These are phyloP conservation scores for Pediacus dermestoides DNA, from an alignment of 2,888 invertebrate species.

Conservation along the genomic window DNA sequence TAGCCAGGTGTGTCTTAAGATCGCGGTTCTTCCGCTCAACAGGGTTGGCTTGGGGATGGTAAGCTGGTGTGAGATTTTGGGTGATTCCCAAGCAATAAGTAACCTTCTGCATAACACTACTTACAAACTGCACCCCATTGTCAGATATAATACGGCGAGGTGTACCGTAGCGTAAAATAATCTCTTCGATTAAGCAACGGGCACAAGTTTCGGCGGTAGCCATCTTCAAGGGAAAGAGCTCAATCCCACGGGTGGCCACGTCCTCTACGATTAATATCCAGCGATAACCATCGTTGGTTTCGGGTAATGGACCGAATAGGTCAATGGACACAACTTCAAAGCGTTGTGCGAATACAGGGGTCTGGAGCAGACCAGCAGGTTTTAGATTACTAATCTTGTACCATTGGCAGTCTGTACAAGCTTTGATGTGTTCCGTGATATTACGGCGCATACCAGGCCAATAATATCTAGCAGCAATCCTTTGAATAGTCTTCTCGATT, in stretches of 20 bases:
- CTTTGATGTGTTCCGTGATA: constrained; percentile 13
- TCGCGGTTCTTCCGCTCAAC: constrained; percentile 32
- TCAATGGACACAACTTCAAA: constrained; percentile 33
- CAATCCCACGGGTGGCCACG: constrained; percentile 30
- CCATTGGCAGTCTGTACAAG: constrained; percentile 14
- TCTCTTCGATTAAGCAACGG: constrained; percentile 31
- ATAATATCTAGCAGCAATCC: constrained; percentile 9
- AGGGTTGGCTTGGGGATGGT: constrained; percentile 26
- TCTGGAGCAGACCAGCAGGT: constrained; percentile 12
- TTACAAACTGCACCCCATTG: too few species aligned
- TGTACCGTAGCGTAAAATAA: constrained; percentile 36
- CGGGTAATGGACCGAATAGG: constrained; percentile 32
- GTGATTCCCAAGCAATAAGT: constrained; percentile 30
- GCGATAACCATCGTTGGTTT: constrained; percentile 14
- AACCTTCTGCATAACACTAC: constrained; percentile 39
- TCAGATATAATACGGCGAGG: constrained; percentile 39
- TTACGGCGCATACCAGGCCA: constrained; percentile 17
- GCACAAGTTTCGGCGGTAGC: too few species aligned
- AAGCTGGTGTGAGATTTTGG: constrained; percentile 30
- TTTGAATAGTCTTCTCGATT: constrained; percentile 10
- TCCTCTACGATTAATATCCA: constrained; percentile 34
- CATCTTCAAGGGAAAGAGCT: too few species aligned
- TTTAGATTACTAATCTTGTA: constrained; percentile 13
- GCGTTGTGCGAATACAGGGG: constrained; percentile 11
- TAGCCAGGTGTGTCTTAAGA: constrained; percentile 36